Percentiles rank a stretch among this genome's conserved stretches.
Evolutionary conservation across 2,888 invertebrate species (phyloP).

Genomic region (Pomacea canaliculata): DNA sequence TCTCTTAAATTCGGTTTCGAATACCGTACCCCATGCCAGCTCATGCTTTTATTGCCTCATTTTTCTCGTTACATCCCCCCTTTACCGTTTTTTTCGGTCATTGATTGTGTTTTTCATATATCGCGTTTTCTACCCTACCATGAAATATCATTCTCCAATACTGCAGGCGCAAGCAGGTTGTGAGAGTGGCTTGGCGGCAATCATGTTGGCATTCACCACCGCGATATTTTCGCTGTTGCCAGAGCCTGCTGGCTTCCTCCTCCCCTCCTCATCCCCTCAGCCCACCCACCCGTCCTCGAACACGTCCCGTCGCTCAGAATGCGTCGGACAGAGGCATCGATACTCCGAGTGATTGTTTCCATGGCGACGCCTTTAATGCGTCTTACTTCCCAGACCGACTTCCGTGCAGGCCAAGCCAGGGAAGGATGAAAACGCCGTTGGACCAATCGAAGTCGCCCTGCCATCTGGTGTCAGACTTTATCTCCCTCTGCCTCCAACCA

Average conservation of each 20-base stretch:
- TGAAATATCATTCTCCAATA: no score
- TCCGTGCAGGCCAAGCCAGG: conserved; percentile 8
- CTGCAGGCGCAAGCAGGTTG: no score
- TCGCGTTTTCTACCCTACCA: no score
- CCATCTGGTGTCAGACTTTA: conserved; percentile 6
- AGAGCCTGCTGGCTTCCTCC: neutral
- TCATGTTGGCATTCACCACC: no score
- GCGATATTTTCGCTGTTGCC: neutral
- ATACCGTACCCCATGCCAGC: no score
- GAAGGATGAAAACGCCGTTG: neutral
- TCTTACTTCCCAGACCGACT: conserved; percentile 13
- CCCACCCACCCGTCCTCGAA: neutral
- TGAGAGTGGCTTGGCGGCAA: no score
- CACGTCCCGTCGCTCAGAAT: conserved; percentile 3
- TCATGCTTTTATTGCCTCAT: no score
- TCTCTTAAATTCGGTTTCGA: no score
- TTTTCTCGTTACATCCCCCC: no score
- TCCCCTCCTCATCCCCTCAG: neutral
- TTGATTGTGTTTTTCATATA: no score
- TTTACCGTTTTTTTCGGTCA: no score
- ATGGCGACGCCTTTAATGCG: conserved; percentile 19
- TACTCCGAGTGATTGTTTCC: conserved; percentile 12
- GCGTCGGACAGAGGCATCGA: conserved; percentile 12
- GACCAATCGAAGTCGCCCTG: conserved; percentile 3
- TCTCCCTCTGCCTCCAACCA: neutral